phyloP scores from a whole-genome alignment of 2,797 vertebrate species.

The Pangasius macronema region DNA sequence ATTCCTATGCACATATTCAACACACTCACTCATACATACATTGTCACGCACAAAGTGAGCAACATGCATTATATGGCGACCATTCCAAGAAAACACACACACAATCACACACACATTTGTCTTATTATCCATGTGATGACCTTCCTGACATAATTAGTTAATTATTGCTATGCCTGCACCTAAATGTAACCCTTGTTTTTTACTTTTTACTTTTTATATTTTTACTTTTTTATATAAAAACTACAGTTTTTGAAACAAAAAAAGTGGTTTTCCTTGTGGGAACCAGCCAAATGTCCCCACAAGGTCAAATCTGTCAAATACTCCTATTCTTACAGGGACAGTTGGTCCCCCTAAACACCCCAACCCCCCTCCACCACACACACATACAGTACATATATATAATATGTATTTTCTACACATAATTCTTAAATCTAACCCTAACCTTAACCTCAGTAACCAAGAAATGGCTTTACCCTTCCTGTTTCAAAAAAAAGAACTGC shows the following conservation, averaged over 20 bases:
- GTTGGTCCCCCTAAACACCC: background rate
- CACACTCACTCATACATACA: slow-evolving; percentile 9
- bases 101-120: slow-evolving; percentile 34
- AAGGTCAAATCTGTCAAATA: background rate
- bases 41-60: background rate
- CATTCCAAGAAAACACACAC: slow-evolving; percentile 37
- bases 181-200: background rate
- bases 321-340: background rate
- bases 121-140: background rate
- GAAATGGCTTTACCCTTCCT: background rate
- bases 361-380: background rate
- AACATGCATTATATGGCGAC: background rate
- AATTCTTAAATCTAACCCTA: background rate
- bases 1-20: slow-evolving; percentile 29
- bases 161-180: background rate
- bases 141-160: background rate
- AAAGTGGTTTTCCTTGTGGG: background rate
- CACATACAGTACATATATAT: background rate
- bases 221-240: background rate
- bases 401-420: background rate
- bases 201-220: background rate
- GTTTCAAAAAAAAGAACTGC: background rate
- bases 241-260: background rate
- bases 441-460: background rate
- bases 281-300: background rate